phyloP scores from a whole-genome alignment of 2,113 vertebrate genomes.

The Erythrocebus patas region DNA sequence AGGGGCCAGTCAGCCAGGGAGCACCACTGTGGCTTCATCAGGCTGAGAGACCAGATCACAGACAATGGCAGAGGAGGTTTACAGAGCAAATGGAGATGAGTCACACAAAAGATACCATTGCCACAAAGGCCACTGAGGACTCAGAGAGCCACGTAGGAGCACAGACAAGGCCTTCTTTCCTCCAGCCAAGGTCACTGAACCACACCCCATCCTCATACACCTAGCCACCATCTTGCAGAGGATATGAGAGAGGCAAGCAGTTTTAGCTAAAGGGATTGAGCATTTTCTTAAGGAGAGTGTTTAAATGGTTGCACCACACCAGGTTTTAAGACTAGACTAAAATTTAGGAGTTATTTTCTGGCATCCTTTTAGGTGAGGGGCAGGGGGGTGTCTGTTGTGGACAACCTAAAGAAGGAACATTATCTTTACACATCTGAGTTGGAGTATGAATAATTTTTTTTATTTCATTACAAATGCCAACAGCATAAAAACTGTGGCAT shows the following conservation, averaged over 20 bases:
- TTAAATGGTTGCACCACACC: neutral
- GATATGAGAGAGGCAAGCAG: neutral
- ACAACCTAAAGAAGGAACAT: neutral
- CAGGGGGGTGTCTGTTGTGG: neutral
- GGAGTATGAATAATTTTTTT: neutral
- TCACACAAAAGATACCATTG: neutral
- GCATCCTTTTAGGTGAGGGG: neutral
- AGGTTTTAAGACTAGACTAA: neutral
- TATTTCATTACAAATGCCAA: neutral
- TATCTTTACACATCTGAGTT: neutral
- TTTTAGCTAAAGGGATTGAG: neutral
- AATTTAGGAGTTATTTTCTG: neutral
- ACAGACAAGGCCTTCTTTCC: neutral
- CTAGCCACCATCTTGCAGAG: neutral
- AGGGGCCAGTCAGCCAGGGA: neutral
- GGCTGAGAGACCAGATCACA: neutral
- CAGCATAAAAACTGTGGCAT: neutral
- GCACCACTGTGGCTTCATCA: neutral
- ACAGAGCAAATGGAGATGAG: neutral
- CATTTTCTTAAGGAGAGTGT: conserved; percentile 13
- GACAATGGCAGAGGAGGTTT: neutral
- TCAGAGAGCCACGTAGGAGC: neutral
- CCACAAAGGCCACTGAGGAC: neutral
- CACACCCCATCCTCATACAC: neutral
- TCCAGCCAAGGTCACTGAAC: neutral